A percentile compares a stretch with the other conserved stretches of the same genome.
These are phyloP conservation scores for Penaeus chinensis DNA, from an alignment of 1,140 invertebrate species.

Conservation along the genomic window DNA sequence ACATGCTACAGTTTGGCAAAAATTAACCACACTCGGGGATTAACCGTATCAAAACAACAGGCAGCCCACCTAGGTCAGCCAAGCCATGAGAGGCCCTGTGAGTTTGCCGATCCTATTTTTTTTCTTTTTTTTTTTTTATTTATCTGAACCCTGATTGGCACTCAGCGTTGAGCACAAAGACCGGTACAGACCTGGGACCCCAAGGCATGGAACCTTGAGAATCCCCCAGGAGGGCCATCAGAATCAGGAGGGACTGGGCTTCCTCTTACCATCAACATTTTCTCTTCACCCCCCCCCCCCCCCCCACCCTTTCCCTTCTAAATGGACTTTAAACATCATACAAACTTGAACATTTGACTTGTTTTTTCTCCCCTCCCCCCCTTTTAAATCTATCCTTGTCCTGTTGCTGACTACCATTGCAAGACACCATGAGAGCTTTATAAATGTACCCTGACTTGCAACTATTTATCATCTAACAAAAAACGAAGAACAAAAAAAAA, in stretches of 20 bases:
- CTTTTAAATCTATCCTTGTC: constrained; percentile 13
- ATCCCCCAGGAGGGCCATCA: constrained; percentile 21
- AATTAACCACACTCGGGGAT: constrained; percentile 57
- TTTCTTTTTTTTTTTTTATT: background rate
- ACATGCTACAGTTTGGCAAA: constrained; percentile 61
- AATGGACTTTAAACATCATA: constrained; percentile 20
- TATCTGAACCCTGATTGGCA: too few relatives aligned
- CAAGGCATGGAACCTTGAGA: background rate
- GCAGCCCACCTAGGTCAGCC: too few relatives aligned
- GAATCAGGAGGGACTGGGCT: constrained; percentile 46
- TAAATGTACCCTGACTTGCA: constrained; percentile 40
- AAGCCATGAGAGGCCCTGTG: too few relatives aligned
- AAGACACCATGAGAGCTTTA: constrained; percentile 3
- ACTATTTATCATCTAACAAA: constrained; percentile 49
- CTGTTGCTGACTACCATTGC: constrained; percentile 40
- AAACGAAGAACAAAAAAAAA: constrained; percentile 30
- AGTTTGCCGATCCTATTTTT: background rate
- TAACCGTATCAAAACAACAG: constrained; percentile 47
- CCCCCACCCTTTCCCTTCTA: background rate
- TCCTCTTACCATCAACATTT: constrained; percentile 20
- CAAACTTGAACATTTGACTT: too few relatives aligned
- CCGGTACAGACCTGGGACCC: too few relatives aligned
- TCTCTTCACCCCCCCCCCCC: background rate
- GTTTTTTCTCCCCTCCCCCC: constrained; percentile 28
- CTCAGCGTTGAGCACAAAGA: too few relatives aligned